Percentiles rank a stretch among this genome's conserved stretches.
phyloP scores from a whole-genome alignment of 2,797 vertebrate genomes.

The Pseudochaenichthys georgianus region DNA sequence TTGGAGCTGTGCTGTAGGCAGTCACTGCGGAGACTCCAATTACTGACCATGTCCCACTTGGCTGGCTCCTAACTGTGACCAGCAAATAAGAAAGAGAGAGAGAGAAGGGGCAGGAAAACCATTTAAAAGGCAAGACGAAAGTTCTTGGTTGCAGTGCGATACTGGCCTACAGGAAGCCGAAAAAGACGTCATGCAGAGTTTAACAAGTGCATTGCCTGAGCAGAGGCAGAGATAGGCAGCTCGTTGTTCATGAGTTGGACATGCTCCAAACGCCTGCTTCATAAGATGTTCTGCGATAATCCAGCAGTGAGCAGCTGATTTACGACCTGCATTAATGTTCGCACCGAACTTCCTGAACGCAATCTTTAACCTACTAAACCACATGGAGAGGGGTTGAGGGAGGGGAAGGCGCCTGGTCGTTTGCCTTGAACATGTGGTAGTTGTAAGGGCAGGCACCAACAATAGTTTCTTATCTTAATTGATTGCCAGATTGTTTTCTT shows the following conservation, averaged over 20 bases:
- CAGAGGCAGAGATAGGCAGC: conserved; percentile 59
- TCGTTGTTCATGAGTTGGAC: conserved; percentile 78
- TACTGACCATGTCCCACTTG: conserved; percentile 83
- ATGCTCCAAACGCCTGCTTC: conserved; percentile 70
- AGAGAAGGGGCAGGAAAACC: conserved; percentile 42
- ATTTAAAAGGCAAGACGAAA: conserved; percentile 58
- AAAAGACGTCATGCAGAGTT: conserved; percentile 68
- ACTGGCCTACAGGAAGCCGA: conserved; percentile 54
- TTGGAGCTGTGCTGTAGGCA: conserved; percentile 79
- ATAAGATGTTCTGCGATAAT: conserved; percentile 78
- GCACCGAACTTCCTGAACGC: conserved; percentile 75
- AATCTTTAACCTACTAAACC: conserved; percentile 57
- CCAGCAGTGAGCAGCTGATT: conserved; percentile 79
- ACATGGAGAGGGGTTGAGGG: conserved; percentile 14
- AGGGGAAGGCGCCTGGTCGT: too few relatives aligned
- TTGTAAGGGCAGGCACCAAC: too few relatives aligned
- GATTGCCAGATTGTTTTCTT: too few relatives aligned
- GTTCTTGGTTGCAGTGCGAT: conserved; percentile 60
- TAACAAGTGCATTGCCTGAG: conserved; percentile 65
- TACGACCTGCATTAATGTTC: conserved; percentile 78
- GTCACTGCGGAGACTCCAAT: conserved; percentile 84
- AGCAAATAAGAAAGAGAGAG: conserved; percentile 79
- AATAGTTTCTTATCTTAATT: too few relatives aligned
- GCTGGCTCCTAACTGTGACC: conserved; percentile 81
- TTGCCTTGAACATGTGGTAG: too few relatives aligned